These are phyloP conservation scores for Hippasteria phrygiana DNA, from an alignment of 53 echinoderm and acorn worm genomes.

Conservation along the genomic window DNA sequence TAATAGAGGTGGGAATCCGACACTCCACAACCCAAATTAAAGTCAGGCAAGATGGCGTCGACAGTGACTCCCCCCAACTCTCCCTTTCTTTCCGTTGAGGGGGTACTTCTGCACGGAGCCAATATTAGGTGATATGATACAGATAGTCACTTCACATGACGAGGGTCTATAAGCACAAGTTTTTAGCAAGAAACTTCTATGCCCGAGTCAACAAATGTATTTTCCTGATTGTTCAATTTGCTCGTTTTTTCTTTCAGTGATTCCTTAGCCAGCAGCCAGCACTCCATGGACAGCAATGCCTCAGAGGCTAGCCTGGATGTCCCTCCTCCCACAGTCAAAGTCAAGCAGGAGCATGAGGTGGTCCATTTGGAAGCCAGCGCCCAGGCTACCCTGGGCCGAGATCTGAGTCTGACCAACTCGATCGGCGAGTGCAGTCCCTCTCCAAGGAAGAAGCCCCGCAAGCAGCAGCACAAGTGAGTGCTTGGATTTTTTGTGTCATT, in stretches of 20 bases:
- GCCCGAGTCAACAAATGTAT: background rate
- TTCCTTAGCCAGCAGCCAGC: slow-evolving; percentile 87
- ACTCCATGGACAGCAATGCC: slow-evolving; percentile 85
- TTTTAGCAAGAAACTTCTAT: no score
- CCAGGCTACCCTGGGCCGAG: slow-evolving; percentile 60
- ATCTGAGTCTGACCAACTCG: slow-evolving; percentile 43
- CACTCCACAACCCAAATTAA: no score
- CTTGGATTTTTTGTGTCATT: background rate
- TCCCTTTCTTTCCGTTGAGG: no score
- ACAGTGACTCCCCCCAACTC: no score
- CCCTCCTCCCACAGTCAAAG: slow-evolving; percentile 71
- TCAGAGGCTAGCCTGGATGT: slow-evolving; percentile 89
- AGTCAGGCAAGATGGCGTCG: no score
- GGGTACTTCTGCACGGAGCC: no score
- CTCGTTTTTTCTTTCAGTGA: slow-evolving; percentile 70
- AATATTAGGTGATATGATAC: no score
- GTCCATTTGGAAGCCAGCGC: slow-evolving; percentile 42
- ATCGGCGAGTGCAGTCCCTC: slow-evolving; percentile 84
- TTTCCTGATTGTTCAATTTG: background rate
- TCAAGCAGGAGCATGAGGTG: slow-evolving; percentile 86
- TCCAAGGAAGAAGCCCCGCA: slow-evolving; percentile 94
- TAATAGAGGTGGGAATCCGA: no score
- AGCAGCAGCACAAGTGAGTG: slow-evolving; percentile 96
- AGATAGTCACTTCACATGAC: no score
- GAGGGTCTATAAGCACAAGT: no score